Base-by-base conservation (phyloP, 2,113 vertebrate species). In the Mus pahari region DNA sequence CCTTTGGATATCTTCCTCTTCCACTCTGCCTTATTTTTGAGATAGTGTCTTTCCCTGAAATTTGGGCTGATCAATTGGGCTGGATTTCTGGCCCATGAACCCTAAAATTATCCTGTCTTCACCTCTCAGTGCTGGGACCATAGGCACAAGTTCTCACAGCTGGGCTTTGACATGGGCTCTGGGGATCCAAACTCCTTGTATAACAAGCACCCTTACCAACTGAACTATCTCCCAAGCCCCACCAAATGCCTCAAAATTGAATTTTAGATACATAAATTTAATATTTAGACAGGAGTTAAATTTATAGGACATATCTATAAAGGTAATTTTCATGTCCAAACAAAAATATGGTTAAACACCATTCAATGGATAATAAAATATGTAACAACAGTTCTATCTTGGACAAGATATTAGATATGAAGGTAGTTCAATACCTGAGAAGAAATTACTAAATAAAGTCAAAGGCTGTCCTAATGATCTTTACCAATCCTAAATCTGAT, bases 201-300 rank as follows among this genome's bases (percentile, higher is more conserved):
- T n/a, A 81, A 5, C 53, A n/a, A 58, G 33, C 33, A 58, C 11
- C 28, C 1, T 53, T 24, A 81, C 33, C 53, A 20, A n/a, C 53
- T 24, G 78, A n/a, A 24, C 28, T 36, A 39, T 24, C 53, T 58
- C 36, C 20, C 53, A 1, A 24, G 20, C 33, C 5, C 33, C 8
- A 64, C 14, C 42, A 86, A 48, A 66, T 20, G 39, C 2, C 42
- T 45, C 98, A 99, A 99, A 99, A 99, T 98, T 98, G 98, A 98
- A 98, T 98, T 99, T 98, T 99, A 98, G 98, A 98, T 99, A 99
- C 98, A 99, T 97, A 98, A 98, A 97, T 98, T 98, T 98, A 98
- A 99, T 98, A 99, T 98, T 99, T 98, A 98, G 99, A 99, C 98
- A 97, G 98, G 98, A 99, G 97, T 98, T 98, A 97, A 98, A 98